Conservation (phyloP, 2,113 vertebrate species). For the Actenoides hombroni region DNA sequence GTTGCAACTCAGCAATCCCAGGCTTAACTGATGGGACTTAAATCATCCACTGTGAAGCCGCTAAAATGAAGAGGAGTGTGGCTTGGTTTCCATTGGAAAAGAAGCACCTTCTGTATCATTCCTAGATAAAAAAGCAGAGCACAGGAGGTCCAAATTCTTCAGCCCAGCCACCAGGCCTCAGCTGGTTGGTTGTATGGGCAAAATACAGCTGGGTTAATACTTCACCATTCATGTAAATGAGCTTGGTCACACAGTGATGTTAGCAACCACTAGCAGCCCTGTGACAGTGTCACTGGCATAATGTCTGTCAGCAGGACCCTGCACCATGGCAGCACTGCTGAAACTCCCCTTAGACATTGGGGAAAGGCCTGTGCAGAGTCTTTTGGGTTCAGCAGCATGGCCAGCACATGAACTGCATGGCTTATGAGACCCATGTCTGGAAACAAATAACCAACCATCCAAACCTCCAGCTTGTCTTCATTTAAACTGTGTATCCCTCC, state of each 20-base stretch:
- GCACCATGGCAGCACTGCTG: not conserved
- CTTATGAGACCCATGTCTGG: not conserved
- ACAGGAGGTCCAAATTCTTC: not conserved
- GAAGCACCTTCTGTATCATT: not conserved
- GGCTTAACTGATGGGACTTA: not conserved
- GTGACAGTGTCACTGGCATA: not conserved
- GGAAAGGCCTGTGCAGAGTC: not conserved
- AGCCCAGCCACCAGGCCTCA: not conserved
- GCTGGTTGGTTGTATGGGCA: not conserved
- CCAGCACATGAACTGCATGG: not conserved
- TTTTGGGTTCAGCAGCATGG: not conserved
- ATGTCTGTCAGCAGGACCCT: not conserved
- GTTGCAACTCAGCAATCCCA: not conserved
- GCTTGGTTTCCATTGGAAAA: not conserved
- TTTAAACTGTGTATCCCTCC: not conserved
- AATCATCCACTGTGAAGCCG: not conserved
- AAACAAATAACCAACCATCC: not conserved
- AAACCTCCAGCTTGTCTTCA: not conserved
- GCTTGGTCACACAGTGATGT: not conserved
- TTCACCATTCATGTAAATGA: not conserved
- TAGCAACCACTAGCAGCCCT: not conserved
- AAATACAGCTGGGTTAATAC: not conserved
- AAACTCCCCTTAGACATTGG: not conserved
- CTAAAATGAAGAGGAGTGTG: not conserved
- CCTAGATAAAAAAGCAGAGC: not conserved